Evolutionary conservation across 2,113 vertebrate species (phyloP).

Genomic region (Ictalurus punctatus): DNA sequence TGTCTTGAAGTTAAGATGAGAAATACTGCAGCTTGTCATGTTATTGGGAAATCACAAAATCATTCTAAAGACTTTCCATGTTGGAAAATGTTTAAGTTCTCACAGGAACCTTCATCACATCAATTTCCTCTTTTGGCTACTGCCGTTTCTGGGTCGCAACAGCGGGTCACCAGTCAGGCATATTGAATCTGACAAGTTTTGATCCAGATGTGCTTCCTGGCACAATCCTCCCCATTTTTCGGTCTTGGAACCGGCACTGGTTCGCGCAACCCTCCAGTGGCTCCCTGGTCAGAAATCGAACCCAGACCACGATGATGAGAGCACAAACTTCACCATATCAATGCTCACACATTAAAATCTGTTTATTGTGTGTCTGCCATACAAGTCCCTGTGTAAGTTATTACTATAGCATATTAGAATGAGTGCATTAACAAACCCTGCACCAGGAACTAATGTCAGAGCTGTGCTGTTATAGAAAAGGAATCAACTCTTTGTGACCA

Average conservation of each 20-base stretch:
- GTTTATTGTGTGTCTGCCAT: not conserved
- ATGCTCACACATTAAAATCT: not conserved
- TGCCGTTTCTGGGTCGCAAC: too few relatives aligned
- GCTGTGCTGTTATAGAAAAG: not conserved
- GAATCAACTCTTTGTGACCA: not conserved
- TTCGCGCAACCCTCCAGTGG: too few relatives aligned
- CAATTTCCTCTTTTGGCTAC: too few relatives aligned
- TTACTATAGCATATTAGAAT: not conserved
- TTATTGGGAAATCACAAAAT: not conserved
- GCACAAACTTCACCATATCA: not conserved
- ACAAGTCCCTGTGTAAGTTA: not conserved
- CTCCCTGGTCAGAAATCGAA: too few relatives aligned
- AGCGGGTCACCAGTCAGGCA: too few relatives aligned
- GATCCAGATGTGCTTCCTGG: too few relatives aligned
- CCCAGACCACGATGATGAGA: too few relatives aligned
- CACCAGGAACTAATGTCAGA: not conserved
- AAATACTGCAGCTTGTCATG: not conserved
- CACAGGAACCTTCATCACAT: not conserved
- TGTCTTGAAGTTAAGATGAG: not conserved
- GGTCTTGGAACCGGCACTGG: too few relatives aligned
- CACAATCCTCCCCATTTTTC: too few relatives aligned
- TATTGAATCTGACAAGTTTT: too few relatives aligned
- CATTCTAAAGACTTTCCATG: not conserved
- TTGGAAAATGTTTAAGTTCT: not conserved
- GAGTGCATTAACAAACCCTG: not conserved